Percentiles rank a stretch among this genome's conserved stretches.
These are phyloP conservation scores for Batillaria attramentaria DNA, from an alignment of 1,140 invertebrate genomes.

Conservation along the genomic window DNA sequence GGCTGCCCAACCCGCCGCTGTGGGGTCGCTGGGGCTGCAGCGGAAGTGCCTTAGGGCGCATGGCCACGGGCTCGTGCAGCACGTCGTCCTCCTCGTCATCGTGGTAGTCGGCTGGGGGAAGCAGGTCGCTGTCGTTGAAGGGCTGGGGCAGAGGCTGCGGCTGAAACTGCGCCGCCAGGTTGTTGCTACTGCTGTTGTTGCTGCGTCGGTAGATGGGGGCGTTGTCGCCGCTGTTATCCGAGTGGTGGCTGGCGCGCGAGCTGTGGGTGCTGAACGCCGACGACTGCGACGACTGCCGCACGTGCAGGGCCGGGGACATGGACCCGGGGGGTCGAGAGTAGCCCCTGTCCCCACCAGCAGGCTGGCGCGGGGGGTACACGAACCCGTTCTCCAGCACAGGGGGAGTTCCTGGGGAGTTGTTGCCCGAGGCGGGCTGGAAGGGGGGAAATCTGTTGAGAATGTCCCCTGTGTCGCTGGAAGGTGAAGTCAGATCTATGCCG, in stretches of 20 bases:
- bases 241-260: constrained; percentile 36
- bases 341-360: neutral
- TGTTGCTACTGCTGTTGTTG: constrained; percentile 22
- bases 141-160: neutral
- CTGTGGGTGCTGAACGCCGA: constrained; percentile 47
- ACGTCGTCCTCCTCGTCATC: constrained; percentile 29
- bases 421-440: too few species aligned
- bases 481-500: constrained; percentile 55
- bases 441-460: neutral
- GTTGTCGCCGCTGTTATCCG: constrained; percentile 33
- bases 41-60: neutral
- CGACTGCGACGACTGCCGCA: constrained; percentile 43
- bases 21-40: neutral
- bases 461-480: constrained; percentile 41
- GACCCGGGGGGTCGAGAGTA: neutral
- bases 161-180: neutral
- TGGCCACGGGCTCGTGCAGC: neutral
- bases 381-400: constrained; percentile 19
- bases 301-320: constrained; percentile 9
- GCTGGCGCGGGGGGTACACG: constrained; percentile 39
- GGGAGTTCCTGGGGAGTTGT: neutral
- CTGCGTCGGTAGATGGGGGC: neutral
- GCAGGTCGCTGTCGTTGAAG: constrained; percentile 27
- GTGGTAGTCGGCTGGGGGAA: constrained; percentile 54
- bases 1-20: neutral